These are phyloP conservation scores for Heloderma charlesbogerti DNA, from an alignment of 2,113 vertebrate species.

Conservation along the genomic window DNA sequence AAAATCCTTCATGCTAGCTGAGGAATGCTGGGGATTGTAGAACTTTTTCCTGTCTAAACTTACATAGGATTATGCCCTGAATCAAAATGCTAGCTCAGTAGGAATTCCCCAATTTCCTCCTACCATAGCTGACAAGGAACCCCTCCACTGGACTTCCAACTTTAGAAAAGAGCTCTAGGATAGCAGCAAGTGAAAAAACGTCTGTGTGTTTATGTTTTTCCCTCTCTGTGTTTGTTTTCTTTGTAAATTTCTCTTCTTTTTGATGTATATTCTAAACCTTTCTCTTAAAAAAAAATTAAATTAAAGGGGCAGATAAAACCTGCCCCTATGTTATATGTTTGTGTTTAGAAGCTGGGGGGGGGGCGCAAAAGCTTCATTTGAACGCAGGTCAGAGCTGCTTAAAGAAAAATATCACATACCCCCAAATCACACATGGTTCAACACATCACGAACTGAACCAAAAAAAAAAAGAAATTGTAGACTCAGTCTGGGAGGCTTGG, in stretches of 20 bases:
- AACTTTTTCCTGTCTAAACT: too few relatives aligned
- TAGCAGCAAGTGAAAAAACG: conserved; percentile 22
- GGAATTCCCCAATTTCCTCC: accelerated
- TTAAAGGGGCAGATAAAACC: conserved; percentile 52
- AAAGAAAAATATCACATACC: conserved; percentile 69
- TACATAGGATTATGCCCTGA: not conserved
- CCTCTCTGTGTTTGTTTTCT: not conserved
- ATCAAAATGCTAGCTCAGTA: not conserved
- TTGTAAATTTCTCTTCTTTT: conserved; percentile 60
- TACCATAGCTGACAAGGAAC: not conserved
- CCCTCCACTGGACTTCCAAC: conserved; percentile 26
- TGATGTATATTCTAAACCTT: conserved; percentile 65
- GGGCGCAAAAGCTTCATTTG: conserved; percentile 54
- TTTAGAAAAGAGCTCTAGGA: conserved; percentile 43
- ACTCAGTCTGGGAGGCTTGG: conserved; percentile 71
- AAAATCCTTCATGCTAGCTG: too few relatives aligned
- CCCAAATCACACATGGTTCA: conserved; percentile 72
- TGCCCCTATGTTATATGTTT: conserved; percentile 51
- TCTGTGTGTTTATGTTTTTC: conserved; percentile 27
- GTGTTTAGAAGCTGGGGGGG: conserved; percentile 67
- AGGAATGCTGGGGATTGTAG: too few relatives aligned
- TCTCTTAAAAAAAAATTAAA: conserved; percentile 40
- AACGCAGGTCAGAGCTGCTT: conserved; percentile 62
- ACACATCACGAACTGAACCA: conserved; percentile 66
- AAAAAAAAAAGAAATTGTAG: conserved; percentile 50